Base-by-base conservation (phyloP, 2,797 vertebrate genomes). In the Notoglanidium macrostoma region DNA sequence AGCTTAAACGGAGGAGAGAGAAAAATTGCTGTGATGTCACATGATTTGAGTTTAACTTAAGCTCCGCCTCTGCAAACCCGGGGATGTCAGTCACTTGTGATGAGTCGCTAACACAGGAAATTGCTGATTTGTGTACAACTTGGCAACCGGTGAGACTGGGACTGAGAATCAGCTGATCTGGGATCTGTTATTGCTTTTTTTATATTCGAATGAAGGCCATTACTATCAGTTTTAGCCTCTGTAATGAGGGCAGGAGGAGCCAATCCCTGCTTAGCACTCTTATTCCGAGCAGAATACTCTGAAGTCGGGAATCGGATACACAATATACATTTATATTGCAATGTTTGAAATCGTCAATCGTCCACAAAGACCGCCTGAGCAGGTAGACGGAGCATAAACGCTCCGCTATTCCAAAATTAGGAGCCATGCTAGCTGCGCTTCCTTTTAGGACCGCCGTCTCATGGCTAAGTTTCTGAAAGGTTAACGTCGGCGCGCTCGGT, bases 171-270 rank as follows among this genome's bases (percentile, higher is more conserved):
- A 46, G 68, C 57, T 63, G 70, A 92, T 91, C 90, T 79, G 70
- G 90, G 87, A 83, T 92, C 89, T 90, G 87, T 90, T 91, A 89
- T 32, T 11, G 44, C 21, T 54, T 51, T 1, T 1, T 51, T 51
- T 77, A 77, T 17, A 32, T 55, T 19, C 21, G 11, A 46, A 44
- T 46, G 46, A 46, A 46, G 4, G 86, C 90, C 12, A 15, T 12
- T 0, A 2, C 5, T 73, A 23, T 10, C 10, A 49, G 26, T 49
- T n/a, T 26, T 2, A 74, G 44, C 72, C 72, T 72, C 68, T 44
- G 35, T 72, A 26, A 74, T 1, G 44, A 73, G 9, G 12, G 17
- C 12, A 15, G 46, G 19, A 46, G 0, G 8, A 82, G 40, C 17
- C 7, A 10, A 67, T 29, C 26, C 40, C n/a, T 51, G 2, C 1